phyloP scores from a whole-genome alignment of 2,888 invertebrate species.

The Stenodera caucasica region DNA sequence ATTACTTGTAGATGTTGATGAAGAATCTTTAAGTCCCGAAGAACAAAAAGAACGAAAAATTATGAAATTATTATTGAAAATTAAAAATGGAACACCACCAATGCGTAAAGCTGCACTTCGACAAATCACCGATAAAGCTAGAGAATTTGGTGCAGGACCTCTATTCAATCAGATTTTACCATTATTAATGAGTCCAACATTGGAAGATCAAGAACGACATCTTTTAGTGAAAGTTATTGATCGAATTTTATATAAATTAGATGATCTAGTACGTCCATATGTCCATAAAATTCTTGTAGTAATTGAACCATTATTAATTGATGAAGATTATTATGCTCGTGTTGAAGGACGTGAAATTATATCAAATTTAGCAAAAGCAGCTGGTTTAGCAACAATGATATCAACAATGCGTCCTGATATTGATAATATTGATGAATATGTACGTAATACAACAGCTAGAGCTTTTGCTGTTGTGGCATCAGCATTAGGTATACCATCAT shows the following conservation, averaged over 20 bases:
- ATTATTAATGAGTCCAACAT: constrained; percentile 98
- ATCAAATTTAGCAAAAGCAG: constrained; percentile 98
- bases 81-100: constrained; percentile 99
- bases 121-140: constrained; percentile 98
- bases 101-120: constrained; percentile 98
- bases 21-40: constrained; percentile 91
- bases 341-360: constrained; percentile 99
- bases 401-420: constrained; percentile 99
- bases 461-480: constrained; percentile 99
- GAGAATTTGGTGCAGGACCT: constrained; percentile 98
- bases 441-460: constrained; percentile 97
- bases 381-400: constrained; percentile 99
- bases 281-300: constrained; percentile 99
- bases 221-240: constrained; percentile 98
- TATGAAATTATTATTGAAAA: constrained; percentile 97
- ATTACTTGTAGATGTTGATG: constrained; percentile 95
- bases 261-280: constrained; percentile 97
- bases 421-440: constrained; percentile 99
- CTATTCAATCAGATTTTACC: constrained; percentile 99
- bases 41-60: constrained; percentile 99
- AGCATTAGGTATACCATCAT: constrained; percentile 95
- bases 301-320: constrained; percentile 96
- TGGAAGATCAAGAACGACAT: constrained; percentile 99
- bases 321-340: constrained; percentile 99
- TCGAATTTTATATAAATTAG: constrained; percentile 95